phyloP scores from a whole-genome alignment of 2,797 vertebrate species.

The Corythornis leucogaster region DNA sequence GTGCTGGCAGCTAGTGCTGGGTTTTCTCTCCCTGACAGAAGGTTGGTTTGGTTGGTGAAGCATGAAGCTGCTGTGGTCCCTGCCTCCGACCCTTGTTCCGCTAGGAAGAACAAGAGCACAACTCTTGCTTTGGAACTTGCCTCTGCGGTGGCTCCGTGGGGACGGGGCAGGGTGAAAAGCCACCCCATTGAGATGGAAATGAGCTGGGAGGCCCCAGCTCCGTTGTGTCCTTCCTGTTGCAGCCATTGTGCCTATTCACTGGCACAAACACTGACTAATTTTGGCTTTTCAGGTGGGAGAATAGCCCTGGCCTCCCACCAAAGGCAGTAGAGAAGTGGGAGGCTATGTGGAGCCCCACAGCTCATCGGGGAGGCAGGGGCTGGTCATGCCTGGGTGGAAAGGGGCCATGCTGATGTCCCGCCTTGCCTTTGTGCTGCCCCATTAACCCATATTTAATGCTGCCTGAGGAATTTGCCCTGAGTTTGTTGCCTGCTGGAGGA shows the following conservation, averaged over 20 bases:
- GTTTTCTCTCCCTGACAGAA: not conserved
- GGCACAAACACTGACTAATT: slow-evolving; percentile 60
- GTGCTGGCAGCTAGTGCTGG: rapidly evolving
- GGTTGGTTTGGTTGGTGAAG: not conserved
- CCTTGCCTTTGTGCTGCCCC: not conserved
- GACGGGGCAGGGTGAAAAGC: not conserved
- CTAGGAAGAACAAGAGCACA: not conserved
- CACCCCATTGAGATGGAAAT: slow-evolving; percentile 70
- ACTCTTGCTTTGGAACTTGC: not conserved
- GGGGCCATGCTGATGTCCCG: slow-evolving; percentile 17
- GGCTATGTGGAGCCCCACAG: not conserved
- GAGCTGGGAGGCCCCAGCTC: slow-evolving; percentile 44
- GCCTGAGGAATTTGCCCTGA: slow-evolving; percentile 7
- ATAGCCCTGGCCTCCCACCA: not conserved
- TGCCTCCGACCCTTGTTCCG: not conserved
- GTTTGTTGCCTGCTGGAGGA: not conserved
- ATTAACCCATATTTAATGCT: slow-evolving; percentile 47
- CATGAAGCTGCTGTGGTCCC: not conserved
- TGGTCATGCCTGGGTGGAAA: not conserved
- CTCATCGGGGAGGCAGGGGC: not conserved
- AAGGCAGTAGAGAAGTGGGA: not conserved
- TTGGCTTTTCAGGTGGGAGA: slow-evolving; percentile 55
- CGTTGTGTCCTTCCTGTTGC: slow-evolving; percentile 25
- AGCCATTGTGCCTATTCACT: slow-evolving; percentile 54
- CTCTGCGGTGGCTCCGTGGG: not conserved